Conservation (phyloP, 2,888 invertebrate genomes). For the Zelleria hepariella region DNA sequence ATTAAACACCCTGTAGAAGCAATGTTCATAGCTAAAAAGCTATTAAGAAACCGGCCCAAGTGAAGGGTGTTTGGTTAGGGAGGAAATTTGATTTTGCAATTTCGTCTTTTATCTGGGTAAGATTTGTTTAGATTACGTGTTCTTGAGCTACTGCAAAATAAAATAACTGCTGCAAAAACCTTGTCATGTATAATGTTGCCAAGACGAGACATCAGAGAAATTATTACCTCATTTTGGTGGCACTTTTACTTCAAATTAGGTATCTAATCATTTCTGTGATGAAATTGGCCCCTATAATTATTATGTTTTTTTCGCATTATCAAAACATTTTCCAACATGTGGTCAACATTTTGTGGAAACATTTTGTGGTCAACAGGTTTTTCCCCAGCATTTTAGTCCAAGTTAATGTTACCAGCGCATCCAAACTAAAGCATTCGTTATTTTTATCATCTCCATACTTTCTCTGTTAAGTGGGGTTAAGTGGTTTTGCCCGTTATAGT, state of each 20-base stretch:
- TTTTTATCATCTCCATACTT: not conserved
- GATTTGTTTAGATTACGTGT: not conserved
- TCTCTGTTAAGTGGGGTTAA: not conserved
- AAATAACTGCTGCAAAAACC: no score
- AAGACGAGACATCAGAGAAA: no score
- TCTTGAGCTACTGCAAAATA: not conserved
- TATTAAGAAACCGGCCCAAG: not conserved
- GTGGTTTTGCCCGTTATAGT: not conserved
- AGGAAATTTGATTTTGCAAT: not conserved
- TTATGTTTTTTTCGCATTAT: no score
- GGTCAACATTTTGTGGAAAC: no score
- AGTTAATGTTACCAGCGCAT: not conserved
- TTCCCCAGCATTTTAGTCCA: not conserved
- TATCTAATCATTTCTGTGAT: no score
- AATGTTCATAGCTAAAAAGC: slow-evolving; percentile 11
- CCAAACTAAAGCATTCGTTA: not conserved
- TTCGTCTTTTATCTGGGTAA: not conserved
- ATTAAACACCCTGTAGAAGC: slow-evolving; percentile 19
- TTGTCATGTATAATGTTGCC: no score
- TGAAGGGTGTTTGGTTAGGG: not conserved
- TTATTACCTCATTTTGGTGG: no score
- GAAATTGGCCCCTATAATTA: no score
- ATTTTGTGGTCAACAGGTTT: not conserved
- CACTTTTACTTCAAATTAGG: no score
- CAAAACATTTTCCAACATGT: no score